phyloP scores from a whole-genome alignment of 2,797 vertebrate genomes.

The Sebastes matsubarae region DNA sequence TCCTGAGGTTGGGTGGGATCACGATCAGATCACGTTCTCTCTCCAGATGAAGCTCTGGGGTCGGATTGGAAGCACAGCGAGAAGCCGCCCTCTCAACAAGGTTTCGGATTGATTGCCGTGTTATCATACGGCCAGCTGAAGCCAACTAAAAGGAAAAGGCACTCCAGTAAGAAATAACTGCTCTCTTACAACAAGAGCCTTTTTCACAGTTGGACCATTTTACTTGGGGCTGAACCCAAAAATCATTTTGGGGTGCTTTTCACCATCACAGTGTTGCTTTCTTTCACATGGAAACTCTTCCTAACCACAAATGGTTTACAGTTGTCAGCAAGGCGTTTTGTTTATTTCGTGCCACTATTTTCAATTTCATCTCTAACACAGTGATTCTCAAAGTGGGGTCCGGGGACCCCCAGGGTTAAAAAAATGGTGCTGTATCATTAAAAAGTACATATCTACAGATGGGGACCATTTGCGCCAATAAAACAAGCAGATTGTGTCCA shows the following conservation, averaged over 20 bases:
- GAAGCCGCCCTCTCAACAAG: constrained; percentile 31
- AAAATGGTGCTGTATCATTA: too few relatives aligned
- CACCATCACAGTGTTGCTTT: neutral
- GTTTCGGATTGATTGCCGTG: constrained; percentile 30
- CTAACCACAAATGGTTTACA: neutral
- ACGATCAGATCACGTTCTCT: constrained; percentile 8
- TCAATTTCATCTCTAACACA: neutral
- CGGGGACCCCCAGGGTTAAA: too few relatives aligned
- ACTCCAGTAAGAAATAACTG: constrained; percentile 21
- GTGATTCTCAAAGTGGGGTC: too few relatives aligned
- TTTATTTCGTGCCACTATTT: neutral
- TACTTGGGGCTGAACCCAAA: constrained; percentile 17
- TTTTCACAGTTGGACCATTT: constrained; percentile 40
- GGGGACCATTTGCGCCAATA: neutral
- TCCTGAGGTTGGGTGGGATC: constrained; percentile 36
- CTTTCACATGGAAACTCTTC: constrained; percentile 15
- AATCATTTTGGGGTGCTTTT: constrained; percentile 9
- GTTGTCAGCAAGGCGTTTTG: constrained; percentile 13
- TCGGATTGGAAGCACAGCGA: constrained; percentile 6
- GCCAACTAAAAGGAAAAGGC: constrained; percentile 26
- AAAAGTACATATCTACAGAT: neutral
- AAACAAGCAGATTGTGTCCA: neutral
- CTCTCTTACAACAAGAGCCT: constrained; percentile 15
- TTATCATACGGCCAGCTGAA: constrained; percentile 23
- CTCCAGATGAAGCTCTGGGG: constrained; percentile 28